Evolutionary conservation across 2,113 vertebrate species (phyloP).

Genomic region (Xiphias gladius): DNA sequence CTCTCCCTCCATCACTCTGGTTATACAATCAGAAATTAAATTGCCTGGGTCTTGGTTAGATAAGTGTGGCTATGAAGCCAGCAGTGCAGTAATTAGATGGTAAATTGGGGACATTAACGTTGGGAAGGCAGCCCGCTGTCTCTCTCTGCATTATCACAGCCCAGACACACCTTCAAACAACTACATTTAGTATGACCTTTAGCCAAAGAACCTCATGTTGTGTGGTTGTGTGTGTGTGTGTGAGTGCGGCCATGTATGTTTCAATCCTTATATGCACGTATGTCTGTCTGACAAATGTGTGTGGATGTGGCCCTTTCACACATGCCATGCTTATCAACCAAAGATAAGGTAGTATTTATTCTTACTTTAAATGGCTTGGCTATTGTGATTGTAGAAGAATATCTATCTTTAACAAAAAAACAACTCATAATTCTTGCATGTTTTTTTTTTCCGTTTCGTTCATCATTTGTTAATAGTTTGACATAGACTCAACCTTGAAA

Average conservation of each 20-base stretch:
- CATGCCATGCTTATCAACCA: constrained; percentile 17
- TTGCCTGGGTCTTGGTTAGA: constrained; percentile 83
- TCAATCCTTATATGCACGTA: constrained; percentile 17
- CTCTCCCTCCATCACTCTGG: constrained; percentile 76
- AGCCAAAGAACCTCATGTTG: constrained; percentile 67
- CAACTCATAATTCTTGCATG: background rate
- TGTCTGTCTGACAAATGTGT: constrained; percentile 28
- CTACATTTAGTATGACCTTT: constrained; percentile 82
- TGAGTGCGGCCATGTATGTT: constrained; percentile 40
- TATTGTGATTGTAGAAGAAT: background rate
- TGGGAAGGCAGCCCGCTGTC: constrained; percentile 77
- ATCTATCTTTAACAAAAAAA: background rate
- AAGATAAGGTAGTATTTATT: constrained; percentile 5
- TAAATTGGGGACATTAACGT: constrained; percentile 83
- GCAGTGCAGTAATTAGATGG: constrained; percentile 82
- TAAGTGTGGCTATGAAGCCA: constrained; percentile 84
- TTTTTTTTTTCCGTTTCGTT: background rate
- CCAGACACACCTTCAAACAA: constrained; percentile 84
- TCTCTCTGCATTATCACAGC: constrained; percentile 80
- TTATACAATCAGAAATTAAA: constrained; percentile 85
- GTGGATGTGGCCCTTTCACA: constrained; percentile 17
- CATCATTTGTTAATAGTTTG: constrained; percentile 9
- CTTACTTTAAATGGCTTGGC: constrained; percentile 8
- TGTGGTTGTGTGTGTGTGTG: constrained; percentile 46
- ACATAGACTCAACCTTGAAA: constrained; percentile 5